Evolutionary conservation across 2,113 vertebrate species (phyloP).

Genomic region (Trematocara marginatum): DNA sequence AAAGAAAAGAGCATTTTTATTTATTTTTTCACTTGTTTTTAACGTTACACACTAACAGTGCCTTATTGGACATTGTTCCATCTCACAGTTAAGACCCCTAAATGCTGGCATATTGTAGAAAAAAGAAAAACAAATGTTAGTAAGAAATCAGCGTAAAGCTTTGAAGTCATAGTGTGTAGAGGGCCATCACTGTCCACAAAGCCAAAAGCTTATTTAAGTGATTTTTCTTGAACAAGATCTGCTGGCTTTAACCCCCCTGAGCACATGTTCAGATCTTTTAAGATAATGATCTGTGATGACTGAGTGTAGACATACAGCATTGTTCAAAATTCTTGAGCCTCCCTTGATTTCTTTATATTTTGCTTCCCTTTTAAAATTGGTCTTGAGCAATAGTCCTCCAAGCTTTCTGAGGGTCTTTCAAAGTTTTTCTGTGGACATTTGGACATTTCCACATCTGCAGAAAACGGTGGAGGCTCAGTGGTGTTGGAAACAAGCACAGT

Average conservation of each 20-base stretch:
- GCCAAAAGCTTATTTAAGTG: neutral
- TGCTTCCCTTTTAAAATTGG: neutral
- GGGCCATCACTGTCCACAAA: neutral
- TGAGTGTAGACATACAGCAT: neutral
- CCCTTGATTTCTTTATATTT: neutral
- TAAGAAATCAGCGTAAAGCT: neutral
- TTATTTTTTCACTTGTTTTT: accelerated
- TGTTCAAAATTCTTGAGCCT: neutral
- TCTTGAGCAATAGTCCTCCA: neutral
- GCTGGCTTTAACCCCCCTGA: neutral
- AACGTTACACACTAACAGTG: neutral
- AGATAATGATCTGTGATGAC: neutral
- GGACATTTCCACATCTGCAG: neutral
- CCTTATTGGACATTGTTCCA: neutral
- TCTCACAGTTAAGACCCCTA: neutral
- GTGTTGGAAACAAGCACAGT: neutral
- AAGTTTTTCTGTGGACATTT: neutral
- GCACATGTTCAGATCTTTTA: neutral
- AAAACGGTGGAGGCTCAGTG: neutral
- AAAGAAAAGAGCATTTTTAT: neutral
- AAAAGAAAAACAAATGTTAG: neutral
- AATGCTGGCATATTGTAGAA: neutral
- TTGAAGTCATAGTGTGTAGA: neutral
- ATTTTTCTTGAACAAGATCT: neutral
- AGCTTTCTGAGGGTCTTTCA: neutral